Base-by-base conservation (phyloP, 2,888 invertebrate species). In the Rhagium mordax region DNA sequence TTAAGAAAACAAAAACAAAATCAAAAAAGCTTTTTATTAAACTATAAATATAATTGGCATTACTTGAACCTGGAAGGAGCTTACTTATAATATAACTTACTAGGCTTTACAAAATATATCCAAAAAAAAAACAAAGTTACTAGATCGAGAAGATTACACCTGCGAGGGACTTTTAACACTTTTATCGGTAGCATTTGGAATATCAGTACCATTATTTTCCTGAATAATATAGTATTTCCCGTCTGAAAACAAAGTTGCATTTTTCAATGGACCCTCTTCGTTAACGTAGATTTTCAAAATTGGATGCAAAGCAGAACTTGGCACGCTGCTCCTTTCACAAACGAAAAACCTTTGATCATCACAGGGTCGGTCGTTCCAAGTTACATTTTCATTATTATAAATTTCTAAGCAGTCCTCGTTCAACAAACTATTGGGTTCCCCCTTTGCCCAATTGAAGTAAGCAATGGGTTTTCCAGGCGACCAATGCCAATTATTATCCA, bases 401-500 rank as follows among this genome's bases (percentile, higher is more conserved):
- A 64, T 8, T 27, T 64, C 49, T 27, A 64, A 15, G 18, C 64
- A 64, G n/a, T 24, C 24, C 15, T 64, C 64, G 24, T 49, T 13
- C 6, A n/a, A 15, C 24, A 21, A 48, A 16, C 27, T 64, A 64
- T 64, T 51, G n/a, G 64, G 64, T 33, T 60, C 69, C 10, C 16
- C 20, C 2, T 0, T 15, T 7, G n/a, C 41, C 61, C 66, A 59
- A 21, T 74, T 67, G n/a, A 15, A 18, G 18, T 67, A 74, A 1
- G 21, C 21, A 6, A 72, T 6, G 0, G 64, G 48, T n/a, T 60
- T 20, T n/a, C 16, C 27, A 7, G 33, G 49, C 13, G 48, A 24
- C 72, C 72, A 72, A 16, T 2, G 29, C 72, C 72, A 72, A 0
- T 33, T 49, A 2, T 21, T 21, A 10, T 47, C 18, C 3, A 49